Conservation (phyloP, 1,140 invertebrate genomes). For the Orchesella cincta region DNA sequence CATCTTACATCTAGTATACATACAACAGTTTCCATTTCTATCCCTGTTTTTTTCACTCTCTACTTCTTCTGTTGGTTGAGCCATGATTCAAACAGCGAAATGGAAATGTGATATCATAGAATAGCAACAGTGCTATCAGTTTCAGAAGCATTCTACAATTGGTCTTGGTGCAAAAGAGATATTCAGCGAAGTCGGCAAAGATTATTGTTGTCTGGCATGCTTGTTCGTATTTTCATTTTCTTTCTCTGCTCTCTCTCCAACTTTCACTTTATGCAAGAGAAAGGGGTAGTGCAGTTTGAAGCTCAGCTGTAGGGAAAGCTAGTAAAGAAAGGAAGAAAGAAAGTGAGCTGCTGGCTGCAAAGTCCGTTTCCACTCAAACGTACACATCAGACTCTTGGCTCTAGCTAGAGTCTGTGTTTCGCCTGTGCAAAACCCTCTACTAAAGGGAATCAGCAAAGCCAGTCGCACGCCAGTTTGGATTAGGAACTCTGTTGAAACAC, state of each 20-base stretch:
- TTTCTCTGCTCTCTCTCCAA: background rate
- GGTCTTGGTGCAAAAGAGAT: background rate
- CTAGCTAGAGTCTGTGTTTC: no score
- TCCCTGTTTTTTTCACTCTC: background rate
- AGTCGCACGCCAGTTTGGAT: slow-evolving; percentile 3
- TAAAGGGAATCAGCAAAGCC: background rate
- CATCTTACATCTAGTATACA: no score
- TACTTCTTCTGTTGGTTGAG: no score
- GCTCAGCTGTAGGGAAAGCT: no score
- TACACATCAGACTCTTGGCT: background rate
- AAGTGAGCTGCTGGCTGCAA: background rate
- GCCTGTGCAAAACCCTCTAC: no score
- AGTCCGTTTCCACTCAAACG: no score
- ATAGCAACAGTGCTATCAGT: background rate
- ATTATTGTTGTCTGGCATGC: background rate
- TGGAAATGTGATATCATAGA: slow-evolving; percentile 13
- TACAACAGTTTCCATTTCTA: no score
- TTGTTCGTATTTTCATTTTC: slow-evolving; percentile 13
- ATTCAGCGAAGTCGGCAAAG: background rate
- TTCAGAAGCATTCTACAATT: background rate
- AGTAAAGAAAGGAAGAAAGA: background rate
- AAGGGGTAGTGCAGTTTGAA: no score
- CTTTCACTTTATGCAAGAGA: background rate
- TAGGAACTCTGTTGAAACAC: background rate
- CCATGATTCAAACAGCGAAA: background rate